A percentile compares a stretch with the other conserved stretches of the same genome.
Evolutionary conservation across 2,113 vertebrate genomes (phyloP).

Genomic region (Plestiodon gilberti): DNA sequence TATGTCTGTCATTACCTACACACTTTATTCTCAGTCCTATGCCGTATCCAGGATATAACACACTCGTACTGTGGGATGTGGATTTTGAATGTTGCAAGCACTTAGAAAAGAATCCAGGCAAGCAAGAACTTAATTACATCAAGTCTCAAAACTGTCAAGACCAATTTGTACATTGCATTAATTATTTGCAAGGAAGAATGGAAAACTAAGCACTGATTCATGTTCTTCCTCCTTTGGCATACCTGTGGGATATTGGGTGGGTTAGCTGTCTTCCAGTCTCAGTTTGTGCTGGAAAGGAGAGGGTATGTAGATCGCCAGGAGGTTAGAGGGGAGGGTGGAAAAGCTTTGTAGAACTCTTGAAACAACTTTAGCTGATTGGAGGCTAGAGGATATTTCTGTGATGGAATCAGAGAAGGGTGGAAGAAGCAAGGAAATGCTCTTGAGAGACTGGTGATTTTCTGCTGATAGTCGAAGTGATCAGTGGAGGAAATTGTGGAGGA

Average conservation of each 20-base stretch:
- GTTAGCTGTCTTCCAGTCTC: background rate
- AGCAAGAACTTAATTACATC: background rate
- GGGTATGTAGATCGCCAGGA: background rate
- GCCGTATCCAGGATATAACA: background rate
- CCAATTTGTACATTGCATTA: background rate
- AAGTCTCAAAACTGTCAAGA: background rate
- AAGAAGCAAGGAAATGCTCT: background rate
- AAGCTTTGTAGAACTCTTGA: background rate
- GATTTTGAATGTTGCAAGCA: conserved; percentile 10
- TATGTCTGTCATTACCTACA: background rate
- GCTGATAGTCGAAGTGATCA: background rate
- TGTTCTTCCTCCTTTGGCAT: conserved; percentile 5
- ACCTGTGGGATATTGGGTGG: background rate
- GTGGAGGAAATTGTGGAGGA: no score
- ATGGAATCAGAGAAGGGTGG: background rate
- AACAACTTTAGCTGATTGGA: background rate
- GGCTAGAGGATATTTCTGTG: background rate
- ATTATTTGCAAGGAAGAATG: background rate
- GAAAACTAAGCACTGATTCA: background rate
- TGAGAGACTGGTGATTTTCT: background rate
- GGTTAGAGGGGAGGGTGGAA: background rate
- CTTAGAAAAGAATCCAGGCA: background rate
- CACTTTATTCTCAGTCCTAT: background rate
- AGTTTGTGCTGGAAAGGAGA: background rate
- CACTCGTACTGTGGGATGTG: background rate